These are phyloP conservation scores for Samia ricini DNA, from an alignment of 1,140 invertebrate species.

Conservation along the genomic window DNA sequence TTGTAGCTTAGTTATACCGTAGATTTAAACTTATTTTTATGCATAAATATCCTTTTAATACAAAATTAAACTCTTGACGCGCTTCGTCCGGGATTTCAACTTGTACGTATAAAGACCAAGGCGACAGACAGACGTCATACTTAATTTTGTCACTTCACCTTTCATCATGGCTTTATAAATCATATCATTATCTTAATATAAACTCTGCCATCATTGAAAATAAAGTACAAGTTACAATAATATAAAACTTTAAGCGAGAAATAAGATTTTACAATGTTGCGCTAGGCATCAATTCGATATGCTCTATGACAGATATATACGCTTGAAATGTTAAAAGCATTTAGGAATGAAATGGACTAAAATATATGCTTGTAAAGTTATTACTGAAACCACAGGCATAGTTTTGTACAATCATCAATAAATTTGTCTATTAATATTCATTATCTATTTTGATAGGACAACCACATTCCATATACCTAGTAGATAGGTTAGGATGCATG, in stretches of 20 bases:
- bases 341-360: too few relatives aligned
- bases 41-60: not conserved
- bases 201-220: not conserved
- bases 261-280: not conserved
- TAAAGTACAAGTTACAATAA: not conserved
- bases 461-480: too few relatives aligned
- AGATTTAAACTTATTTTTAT: not conserved
- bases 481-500: too few relatives aligned
- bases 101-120: not conserved
- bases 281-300: too few relatives aligned
- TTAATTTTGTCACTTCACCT: slow-evolving; percentile 6
- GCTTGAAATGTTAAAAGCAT: too few relatives aligned
- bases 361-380: too few relatives aligned
- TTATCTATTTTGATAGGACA: too few relatives aligned
- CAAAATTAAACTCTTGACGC: slow-evolving; percentile 5
- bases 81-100: not conserved
- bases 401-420: too few relatives aligned
- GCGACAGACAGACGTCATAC: slow-evolving; percentile 6
- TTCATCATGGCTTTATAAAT: slow-evolving; percentile 1
- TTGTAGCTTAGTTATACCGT: too few relatives aligned
- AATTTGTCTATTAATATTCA: too few relatives aligned
- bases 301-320: too few relatives aligned
- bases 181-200: not conserved
- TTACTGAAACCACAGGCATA: too few relatives aligned
- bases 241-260: not conserved